Percentiles rank a stretch among this genome's conserved stretches.
Evolutionary conservation across 2,888 invertebrate species (phyloP).

Genomic region (Eueremaeus valkanovi): DNA sequence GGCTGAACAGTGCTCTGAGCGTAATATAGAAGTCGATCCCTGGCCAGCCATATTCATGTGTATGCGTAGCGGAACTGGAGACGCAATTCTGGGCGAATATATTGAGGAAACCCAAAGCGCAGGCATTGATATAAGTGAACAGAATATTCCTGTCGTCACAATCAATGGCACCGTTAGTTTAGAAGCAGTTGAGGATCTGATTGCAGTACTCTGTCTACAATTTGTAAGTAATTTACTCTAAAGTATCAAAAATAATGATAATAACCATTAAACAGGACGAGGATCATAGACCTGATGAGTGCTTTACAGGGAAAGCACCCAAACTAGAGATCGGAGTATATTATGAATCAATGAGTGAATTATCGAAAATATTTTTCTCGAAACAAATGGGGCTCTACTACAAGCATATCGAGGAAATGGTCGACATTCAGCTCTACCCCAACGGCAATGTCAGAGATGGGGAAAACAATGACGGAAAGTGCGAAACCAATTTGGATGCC

Average conservation of each 20-base stretch:
- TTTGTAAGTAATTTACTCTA: slow-evolving; percentile 14
- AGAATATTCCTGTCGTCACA: slow-evolving; percentile 17
- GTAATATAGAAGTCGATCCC: slow-evolving; percentile 27
- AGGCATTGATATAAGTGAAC: not conserved
- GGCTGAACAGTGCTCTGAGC: slow-evolving; percentile 33
- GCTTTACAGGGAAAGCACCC: not conserved
- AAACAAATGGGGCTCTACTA: slow-evolving; percentile 31
- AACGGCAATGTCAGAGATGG: slow-evolving; percentile 37
- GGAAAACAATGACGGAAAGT: slow-evolving; percentile 14
- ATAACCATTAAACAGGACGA: slow-evolving; percentile 27
- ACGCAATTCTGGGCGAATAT: not conserved
- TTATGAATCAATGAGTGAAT: slow-evolving; percentile 38
- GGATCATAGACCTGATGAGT: slow-evolving; percentile 35
- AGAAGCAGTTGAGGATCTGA: not conserved
- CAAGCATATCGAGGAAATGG: slow-evolving; percentile 38
- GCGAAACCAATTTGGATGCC: not conserved
- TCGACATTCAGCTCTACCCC: slow-evolving; percentile 28
- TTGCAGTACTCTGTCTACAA: not conserved
- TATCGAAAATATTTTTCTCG: slow-evolving; percentile 29
- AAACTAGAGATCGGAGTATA: slow-evolving; percentile 29
- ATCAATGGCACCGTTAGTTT: not conserved
- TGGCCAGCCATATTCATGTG: slow-evolving; percentile 24
- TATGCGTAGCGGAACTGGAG: not conserved
- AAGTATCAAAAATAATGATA: not conserved
- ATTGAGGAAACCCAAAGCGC: slow-evolving; percentile 23